These are phyloP conservation scores for Melitaea cinxia DNA, from an alignment of 1,140 invertebrate species.

Conservation along the genomic window DNA sequence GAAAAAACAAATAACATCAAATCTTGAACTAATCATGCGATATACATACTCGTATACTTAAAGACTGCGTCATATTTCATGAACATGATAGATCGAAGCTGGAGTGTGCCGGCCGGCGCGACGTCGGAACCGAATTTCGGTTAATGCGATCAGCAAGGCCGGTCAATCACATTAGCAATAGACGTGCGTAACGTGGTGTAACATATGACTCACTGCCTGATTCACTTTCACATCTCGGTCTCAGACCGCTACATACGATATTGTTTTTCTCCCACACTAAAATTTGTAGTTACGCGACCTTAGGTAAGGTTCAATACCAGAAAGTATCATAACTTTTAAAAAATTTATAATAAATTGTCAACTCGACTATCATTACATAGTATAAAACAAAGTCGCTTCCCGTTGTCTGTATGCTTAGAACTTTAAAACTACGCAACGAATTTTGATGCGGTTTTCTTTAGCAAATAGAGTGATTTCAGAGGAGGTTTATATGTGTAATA, in stretches of 20 bases:
- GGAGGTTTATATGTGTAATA: too few species aligned
- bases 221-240: constrained; percentile 47
- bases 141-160: constrained; percentile 46
- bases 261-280: constrained; percentile 14
- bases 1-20: constrained; percentile 7
- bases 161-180: constrained; percentile 55
- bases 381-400: too few species aligned
- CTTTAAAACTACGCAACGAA: background rate
- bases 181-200: constrained; percentile 55
- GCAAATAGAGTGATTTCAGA: background rate
- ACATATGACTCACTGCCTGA: constrained; percentile 46
- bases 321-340: too few species aligned
- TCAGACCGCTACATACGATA: constrained; percentile 6
- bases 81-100: constrained; percentile 5
- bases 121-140: constrained; percentile 31
- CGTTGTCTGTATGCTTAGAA: background rate
- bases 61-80: constrained; percentile 12
- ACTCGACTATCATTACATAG: too few species aligned
- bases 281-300: background rate
- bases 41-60: too few species aligned
- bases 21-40: background rate
- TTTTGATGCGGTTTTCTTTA: background rate
- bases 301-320: too few species aligned
- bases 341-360: too few species aligned
- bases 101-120: constrained; percentile 3